Conservation (phyloP, 2,888 invertebrate genomes). For the Unio pictorum region DNA sequence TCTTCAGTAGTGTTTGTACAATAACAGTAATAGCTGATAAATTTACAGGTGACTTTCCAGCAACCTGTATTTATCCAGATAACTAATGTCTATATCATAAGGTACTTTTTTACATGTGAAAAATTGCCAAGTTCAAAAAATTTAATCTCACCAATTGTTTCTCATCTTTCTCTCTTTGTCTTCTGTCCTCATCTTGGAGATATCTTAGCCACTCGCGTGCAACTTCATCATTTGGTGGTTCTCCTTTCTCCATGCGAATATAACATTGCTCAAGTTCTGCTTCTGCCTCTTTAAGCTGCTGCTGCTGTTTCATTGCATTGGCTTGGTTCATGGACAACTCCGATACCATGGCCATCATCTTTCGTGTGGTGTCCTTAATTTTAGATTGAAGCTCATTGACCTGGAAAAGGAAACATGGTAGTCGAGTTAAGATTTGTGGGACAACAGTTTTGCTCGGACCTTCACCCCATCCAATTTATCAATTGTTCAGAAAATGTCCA, state of each 20-base stretch:
- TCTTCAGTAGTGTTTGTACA: no score
- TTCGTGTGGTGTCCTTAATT: conserved; percentile 69
- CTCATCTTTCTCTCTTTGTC: conserved; percentile 53
- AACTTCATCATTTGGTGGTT: conserved; percentile 66
- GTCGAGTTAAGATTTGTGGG: no score
- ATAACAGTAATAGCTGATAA: no score
- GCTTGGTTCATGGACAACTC: conserved; percentile 72
- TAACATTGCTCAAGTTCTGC: conserved; percentile 68
- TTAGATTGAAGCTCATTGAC: conserved; percentile 67
- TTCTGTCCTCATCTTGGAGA: conserved; percentile 53
- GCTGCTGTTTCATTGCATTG: conserved; percentile 65
- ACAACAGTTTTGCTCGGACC: no score
- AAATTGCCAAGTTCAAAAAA: background rate
- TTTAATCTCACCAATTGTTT: conserved; percentile 50
- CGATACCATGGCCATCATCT: conserved; percentile 71
- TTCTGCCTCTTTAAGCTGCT: conserved; percentile 65
- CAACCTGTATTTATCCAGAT: no score
- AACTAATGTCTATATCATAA: no score
- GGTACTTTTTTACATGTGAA: background rate
- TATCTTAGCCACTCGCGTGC: conserved; percentile 66
- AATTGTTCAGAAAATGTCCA: no score
- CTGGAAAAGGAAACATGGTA: conserved; percentile 32
- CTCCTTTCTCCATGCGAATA: conserved; percentile 70
- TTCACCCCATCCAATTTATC: no score
- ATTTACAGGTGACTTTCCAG: no score